Evolutionary conservation across 1,140 invertebrate species (phyloP).

Genomic region (Lanistes nyassanus): DNA sequence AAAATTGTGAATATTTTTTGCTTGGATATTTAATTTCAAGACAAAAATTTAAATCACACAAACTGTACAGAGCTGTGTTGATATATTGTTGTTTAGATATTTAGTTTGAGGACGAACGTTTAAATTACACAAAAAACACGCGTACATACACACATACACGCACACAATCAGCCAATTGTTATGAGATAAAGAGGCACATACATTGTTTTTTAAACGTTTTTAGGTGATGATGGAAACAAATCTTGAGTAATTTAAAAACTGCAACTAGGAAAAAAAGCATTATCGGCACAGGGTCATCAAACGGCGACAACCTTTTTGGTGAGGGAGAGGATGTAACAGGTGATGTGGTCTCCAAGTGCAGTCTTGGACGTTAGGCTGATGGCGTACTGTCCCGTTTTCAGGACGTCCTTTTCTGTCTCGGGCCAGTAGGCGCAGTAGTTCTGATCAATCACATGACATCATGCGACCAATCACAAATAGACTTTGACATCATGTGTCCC

Average conservation of each 20-base stretch:
- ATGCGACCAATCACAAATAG: no score
- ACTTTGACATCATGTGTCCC: no score
- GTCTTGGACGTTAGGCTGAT: neutral
- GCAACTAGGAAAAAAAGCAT: no score
- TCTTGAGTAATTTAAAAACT: neutral
- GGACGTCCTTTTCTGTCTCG: neutral
- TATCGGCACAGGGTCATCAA: no score
- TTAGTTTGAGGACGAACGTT: no score
- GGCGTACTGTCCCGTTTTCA: neutral
- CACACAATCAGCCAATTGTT: neutral
- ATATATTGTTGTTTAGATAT: no score
- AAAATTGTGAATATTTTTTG: neutral
- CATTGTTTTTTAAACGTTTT: neutral
- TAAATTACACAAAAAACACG: no score
- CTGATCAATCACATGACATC: neutral
- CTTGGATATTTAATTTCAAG: neutral
- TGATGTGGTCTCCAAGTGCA: neutral
- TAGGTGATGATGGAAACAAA: neutral
- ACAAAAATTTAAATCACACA: no score
- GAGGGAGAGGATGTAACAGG: neutral
- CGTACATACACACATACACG: no score
- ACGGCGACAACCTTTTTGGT: neutral
- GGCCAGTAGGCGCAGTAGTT: conserved; percentile 9
- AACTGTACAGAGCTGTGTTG: no score
- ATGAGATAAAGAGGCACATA: neutral